A percentile compares a stretch with the other conserved stretches of the same genome.
phyloP scores from a whole-genome alignment of 2,113 vertebrate species.

The Bambusicola thoracicus region DNA sequence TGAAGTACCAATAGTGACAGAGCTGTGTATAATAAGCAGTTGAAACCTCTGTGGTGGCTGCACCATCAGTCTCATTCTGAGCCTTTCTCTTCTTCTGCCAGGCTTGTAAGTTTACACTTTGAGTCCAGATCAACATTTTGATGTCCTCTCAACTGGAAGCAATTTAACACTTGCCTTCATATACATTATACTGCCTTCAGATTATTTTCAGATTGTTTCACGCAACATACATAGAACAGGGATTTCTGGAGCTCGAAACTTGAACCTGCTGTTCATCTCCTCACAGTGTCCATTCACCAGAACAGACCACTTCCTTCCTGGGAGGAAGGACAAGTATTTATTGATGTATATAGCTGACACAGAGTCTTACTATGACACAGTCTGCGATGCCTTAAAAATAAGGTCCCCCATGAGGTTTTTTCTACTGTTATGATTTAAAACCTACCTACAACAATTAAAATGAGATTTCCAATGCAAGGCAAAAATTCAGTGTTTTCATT shows the following conservation, averaged over 20 bases:
- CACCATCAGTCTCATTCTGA: background rate
- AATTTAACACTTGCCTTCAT: background rate
- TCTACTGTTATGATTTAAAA: background rate
- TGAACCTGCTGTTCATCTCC: background rate
- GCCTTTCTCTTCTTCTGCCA: background rate
- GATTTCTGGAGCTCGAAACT: background rate
- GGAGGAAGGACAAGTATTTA: background rate
- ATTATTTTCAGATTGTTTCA: background rate
- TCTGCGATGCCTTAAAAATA: background rate
- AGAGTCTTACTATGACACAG: background rate
- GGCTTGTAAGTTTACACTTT: background rate
- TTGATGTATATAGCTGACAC: background rate
- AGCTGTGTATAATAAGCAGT: background rate
- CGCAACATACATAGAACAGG: rapidly evolving
- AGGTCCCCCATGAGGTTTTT: background rate
- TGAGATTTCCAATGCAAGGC: background rate
- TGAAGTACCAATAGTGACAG: background rate
- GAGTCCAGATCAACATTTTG: background rate
- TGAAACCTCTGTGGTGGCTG: background rate
- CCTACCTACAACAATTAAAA: background rate
- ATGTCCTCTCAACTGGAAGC: background rate
- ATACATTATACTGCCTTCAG: background rate
- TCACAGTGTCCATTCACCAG: background rate
- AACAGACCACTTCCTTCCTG: background rate
- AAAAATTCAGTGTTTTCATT: background rate